Evolutionary conservation across 2,888 invertebrate genomes (phyloP).

Genomic region (Plusia festucae): DNA sequence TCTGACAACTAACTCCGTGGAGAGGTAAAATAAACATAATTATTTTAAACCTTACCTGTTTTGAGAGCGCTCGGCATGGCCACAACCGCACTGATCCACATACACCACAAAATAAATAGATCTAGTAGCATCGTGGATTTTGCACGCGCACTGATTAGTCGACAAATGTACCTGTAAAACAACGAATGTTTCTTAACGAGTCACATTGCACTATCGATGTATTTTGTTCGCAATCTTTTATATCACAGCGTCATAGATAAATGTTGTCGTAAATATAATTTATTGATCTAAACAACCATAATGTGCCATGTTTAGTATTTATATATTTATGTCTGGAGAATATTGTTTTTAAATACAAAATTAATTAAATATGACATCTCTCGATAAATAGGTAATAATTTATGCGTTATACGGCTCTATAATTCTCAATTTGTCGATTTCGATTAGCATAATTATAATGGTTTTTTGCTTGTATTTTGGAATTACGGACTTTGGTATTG

Average conservation of each 20-base stretch:
- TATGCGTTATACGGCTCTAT: background rate
- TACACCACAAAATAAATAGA: slow-evolving; percentile 31
- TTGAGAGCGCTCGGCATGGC: slow-evolving; percentile 46
- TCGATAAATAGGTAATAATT: background rate
- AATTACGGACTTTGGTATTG: too few species aligned
- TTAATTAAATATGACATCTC: background rate
- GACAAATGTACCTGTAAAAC: slow-evolving; percentile 7
- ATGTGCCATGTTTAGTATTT: background rate
- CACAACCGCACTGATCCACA: slow-evolving; percentile 29
- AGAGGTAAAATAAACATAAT: background rate
- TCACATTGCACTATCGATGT: background rate
- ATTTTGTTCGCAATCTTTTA: background rate
- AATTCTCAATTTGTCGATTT: background rate
- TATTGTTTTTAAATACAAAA: background rate
- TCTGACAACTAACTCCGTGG: background rate
- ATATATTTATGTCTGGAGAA: background rate
- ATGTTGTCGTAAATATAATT: background rate
- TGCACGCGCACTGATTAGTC: slow-evolving; percentile 13
- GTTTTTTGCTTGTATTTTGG: too few species aligned
- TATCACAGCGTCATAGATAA: slow-evolving; percentile 1
- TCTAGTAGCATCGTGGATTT: slow-evolving; percentile 20
- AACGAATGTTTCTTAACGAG: slow-evolving; percentile 38
- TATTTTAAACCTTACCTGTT: slow-evolving; percentile 26
- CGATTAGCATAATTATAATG: too few species aligned
- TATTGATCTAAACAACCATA: background rate